These are phyloP conservation scores for Stigmatopora nigra DNA, from an alignment of 2,113 vertebrate species.

Conservation along the genomic window DNA sequence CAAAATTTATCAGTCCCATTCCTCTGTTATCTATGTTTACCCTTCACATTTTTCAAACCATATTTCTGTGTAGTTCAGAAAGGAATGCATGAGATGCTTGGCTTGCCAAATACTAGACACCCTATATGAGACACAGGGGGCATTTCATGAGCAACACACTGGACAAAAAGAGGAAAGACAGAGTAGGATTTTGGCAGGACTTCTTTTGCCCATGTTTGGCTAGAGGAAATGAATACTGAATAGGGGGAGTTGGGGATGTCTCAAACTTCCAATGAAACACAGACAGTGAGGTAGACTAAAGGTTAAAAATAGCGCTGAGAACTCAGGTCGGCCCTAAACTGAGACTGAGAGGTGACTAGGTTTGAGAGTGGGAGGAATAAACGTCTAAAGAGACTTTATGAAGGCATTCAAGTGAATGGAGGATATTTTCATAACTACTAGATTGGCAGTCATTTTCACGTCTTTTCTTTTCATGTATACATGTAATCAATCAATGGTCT, in stretches of 20 bases:
- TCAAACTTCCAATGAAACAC: constrained; percentile 30
- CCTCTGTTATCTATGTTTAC: constrained; percentile 6
- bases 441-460: constrained; percentile 23
- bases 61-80: constrained; percentile 31
- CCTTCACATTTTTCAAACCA: constrained; percentile 22
- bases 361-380: constrained; percentile 6
- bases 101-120: constrained; percentile 27
- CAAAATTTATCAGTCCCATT: not conserved
- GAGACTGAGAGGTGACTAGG: constrained; percentile 25
- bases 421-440: not conserved
- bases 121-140: constrained; percentile 8
- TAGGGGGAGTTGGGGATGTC: constrained; percentile 40
- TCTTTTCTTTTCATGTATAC: constrained; percentile 22
- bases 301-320: constrained; percentile 51
- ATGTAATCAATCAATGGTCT: constrained; percentile 31
- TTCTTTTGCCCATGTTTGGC: constrained; percentile 60
- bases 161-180: constrained; percentile 5
- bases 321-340: constrained; percentile 41
- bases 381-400: not conserved
- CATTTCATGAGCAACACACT: constrained; percentile 32
- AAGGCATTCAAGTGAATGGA: not conserved
- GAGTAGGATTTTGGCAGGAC: constrained; percentile 33
- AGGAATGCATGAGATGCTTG: constrained; percentile 32
- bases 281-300: constrained; percentile 42
- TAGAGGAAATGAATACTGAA: constrained; percentile 52